Evolutionary conservation across 2,888 invertebrate genomes (phyloP).

Genomic region (Mechanitis mazaeus): DNA sequence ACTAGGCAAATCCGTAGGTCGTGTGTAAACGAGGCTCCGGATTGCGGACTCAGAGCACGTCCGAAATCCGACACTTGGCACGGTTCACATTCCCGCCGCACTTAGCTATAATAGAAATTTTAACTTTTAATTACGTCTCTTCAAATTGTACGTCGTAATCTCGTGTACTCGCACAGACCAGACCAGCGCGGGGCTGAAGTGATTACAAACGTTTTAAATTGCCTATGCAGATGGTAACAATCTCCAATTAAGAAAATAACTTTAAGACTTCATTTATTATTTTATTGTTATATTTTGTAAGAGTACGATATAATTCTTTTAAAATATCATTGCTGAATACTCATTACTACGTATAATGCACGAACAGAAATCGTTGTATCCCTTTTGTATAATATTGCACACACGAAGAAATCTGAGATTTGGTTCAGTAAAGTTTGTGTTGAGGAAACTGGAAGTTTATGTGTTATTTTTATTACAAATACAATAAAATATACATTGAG

Average conservation of each 20-base stretch:
- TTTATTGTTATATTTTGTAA: too few species aligned
- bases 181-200: conserved; percentile 16
- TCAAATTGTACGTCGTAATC: conserved; percentile 45
- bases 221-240: conserved; percentile 9
- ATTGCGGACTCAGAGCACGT: conserved; percentile 64
- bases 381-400: too few species aligned
- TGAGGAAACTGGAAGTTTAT: too few species aligned
- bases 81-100: conserved; percentile 52
- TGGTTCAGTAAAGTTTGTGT: too few species aligned
- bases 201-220: conserved; percentile 18
- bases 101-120: conserved; percentile 59
- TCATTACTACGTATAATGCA: background rate
- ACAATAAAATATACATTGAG: too few species aligned
- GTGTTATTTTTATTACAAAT: too few species aligned
- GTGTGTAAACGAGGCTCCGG: conserved; percentile 32
- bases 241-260: background rate
- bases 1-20: conserved; percentile 23
- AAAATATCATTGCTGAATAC: too few species aligned
- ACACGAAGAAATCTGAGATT: too few species aligned
- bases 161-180: conserved; percentile 19
- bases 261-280: background rate
- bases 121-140: conserved; percentile 70
- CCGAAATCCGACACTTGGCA: conserved; percentile 70
- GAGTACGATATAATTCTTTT: too few species aligned
- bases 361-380: too few species aligned